phyloP scores from a whole-genome alignment of 2,888 invertebrate genomes.

The Sphecodes monilicornis region DNA sequence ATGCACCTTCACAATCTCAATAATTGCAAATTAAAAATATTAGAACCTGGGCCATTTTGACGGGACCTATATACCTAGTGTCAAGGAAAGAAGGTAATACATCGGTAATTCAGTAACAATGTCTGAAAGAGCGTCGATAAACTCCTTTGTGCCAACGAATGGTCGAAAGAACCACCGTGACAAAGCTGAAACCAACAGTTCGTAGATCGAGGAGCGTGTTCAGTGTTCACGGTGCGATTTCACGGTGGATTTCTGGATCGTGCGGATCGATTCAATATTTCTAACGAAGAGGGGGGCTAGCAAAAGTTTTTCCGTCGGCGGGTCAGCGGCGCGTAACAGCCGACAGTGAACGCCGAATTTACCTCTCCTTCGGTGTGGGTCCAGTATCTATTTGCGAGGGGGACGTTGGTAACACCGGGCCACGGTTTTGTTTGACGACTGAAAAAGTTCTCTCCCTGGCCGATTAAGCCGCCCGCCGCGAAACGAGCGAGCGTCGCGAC shows the following conservation, averaged over 20 bases:
- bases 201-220: neutral
- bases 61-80: too few species aligned
- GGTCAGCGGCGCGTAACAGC: neutral
- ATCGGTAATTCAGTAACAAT: neutral
- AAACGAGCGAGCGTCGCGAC: neutral
- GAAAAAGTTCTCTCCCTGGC: conserved; percentile 32
- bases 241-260: neutral
- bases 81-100: too few species aligned
- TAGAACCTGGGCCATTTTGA: too few species aligned
- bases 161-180: neutral
- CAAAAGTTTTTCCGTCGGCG: neutral
- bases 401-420: neutral
- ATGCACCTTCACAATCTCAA: too few species aligned
- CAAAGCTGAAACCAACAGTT: neutral
- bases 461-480: conserved; percentile 31
- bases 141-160: neutral
- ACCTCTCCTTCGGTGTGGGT: neutral
- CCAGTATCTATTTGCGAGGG: neutral
- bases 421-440: conserved; percentile 28
- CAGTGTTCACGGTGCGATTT: neutral
- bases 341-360: neutral
- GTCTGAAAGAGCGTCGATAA: neutral
- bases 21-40: too few species aligned
- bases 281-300: neutral
- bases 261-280: neutral